phyloP scores from a whole-genome alignment of 1,140 invertebrate genomes.

The Adelges cooleyi region DNA sequence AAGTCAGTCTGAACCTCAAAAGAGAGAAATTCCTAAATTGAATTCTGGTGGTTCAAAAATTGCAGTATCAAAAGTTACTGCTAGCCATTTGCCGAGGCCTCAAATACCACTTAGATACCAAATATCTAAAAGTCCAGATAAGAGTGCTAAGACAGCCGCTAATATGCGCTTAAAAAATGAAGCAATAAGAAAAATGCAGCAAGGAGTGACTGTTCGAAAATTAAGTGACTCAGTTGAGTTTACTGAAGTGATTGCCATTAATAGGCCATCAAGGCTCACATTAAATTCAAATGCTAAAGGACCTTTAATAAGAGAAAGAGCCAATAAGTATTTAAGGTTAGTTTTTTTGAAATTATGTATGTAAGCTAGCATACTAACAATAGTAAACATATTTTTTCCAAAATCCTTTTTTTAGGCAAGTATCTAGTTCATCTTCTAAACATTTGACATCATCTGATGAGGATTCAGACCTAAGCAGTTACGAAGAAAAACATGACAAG shows the following conservation, averaged over 20 bases:
- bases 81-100: conserved; percentile 56
- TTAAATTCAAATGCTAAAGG: conserved; percentile 27
- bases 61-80: conserved; percentile 57
- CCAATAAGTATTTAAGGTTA: conserved; percentile 20
- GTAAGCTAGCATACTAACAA: neutral
- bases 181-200: conserved; percentile 25
- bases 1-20: conserved; percentile 26
- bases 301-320: conserved; percentile 9
- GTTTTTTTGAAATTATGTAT: no score
- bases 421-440: conserved; percentile 20
- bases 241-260: conserved; percentile 23
- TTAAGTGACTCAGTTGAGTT: conserved; percentile 13
- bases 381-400: neutral
- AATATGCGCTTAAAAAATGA: conserved; percentile 39
- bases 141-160: conserved; percentile 54
- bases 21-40: conserved; percentile 18
- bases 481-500: conserved; percentile 17
- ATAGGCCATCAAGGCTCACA: conserved; percentile 22
- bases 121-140: conserved; percentile 36
- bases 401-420: conserved; percentile 5
- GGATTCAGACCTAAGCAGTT: conserved; percentile 19
- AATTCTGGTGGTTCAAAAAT: conserved; percentile 5
- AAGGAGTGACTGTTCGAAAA: conserved; percentile 16
- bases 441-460: conserved; percentile 24
- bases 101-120: conserved; percentile 50